These are phyloP conservation scores for Popillia japonica DNA, from an alignment of 1,140 invertebrate species.

Conservation along the genomic window DNA sequence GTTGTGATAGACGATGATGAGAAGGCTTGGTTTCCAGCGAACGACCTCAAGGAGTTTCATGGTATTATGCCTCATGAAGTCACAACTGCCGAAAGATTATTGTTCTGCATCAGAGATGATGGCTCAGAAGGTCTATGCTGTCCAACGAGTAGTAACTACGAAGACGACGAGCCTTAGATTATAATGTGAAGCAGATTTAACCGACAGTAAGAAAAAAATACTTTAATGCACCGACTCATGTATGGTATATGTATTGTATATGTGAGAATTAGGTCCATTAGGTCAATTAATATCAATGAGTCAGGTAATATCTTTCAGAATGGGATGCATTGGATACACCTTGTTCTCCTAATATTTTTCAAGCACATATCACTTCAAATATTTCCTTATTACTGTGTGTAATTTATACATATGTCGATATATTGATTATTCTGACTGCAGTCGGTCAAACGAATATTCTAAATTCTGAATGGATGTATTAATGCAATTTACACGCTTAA, in stretches of 20 bases:
- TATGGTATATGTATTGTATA: not conserved
- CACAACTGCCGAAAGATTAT: constrained; percentile 76
- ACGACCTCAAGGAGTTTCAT: constrained; percentile 88
- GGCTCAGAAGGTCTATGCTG: constrained; percentile 84
- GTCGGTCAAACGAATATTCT: not conserved
- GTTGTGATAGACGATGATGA: constrained; percentile 88
- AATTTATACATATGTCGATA: not conserved
- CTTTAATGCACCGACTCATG: not conserved
- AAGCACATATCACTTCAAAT: not conserved
- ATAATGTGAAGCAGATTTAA: constrained; percentile 30
- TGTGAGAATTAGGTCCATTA: not conserved
- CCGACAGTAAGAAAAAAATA: constrained; percentile 15
- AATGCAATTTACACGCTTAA: not conserved
- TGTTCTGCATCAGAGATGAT: constrained; percentile 86
- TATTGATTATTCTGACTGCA: not conserved
- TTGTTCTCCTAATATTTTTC: not conserved
- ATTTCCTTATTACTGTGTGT: too few relatives aligned
- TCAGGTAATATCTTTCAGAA: too few relatives aligned
- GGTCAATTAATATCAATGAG: not conserved
- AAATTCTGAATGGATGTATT: too few relatives aligned
- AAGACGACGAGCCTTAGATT: constrained; percentile 63
- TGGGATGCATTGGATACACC: too few relatives aligned
- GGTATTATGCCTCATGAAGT: constrained; percentile 83
- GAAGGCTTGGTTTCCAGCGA: constrained; percentile 90
- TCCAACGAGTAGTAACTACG: constrained; percentile 72